Evolutionary conservation across 2,888 invertebrate species (phyloP).

Genomic region (Diabrotica balteata): DNA sequence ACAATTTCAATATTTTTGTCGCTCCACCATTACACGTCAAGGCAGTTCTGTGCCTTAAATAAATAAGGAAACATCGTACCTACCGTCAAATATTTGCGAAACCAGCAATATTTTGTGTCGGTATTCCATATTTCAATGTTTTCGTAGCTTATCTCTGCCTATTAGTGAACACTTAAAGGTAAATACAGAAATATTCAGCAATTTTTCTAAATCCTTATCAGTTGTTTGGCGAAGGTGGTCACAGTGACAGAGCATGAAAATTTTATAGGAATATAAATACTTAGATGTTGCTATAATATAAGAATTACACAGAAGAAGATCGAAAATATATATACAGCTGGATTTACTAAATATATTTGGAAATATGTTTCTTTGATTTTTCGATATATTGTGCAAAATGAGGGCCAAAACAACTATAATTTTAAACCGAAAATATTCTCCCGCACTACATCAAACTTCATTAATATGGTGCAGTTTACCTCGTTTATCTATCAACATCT

Average conservation of each 20-base stretch:
- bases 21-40: conserved; percentile 6
- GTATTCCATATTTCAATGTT: conserved; percentile 33
- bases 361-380: no score
- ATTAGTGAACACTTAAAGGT: conserved; percentile 28
- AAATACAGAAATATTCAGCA: conserved; percentile 30
- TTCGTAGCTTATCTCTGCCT: conserved; percentile 34
- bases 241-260: background rate
- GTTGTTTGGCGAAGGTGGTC: conserved; percentile 19
- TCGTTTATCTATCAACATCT: no score
- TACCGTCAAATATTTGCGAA: conserved; percentile 43
- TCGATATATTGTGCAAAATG: no score
- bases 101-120: conserved; percentile 32
- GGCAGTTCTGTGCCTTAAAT: conserved; percentile 16
- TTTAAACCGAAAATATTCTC: no score
- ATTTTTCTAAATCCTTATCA: conserved; percentile 19
- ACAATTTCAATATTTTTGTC: no score
- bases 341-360: no score
- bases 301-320: no score
- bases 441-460: no score
- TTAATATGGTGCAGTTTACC: no score
- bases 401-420: no score
- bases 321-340: no score
- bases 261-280: background rate
- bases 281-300: no score
- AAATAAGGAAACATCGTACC: conserved; percentile 23